Conservation (phyloP, 2,113 vertebrate genomes). For the Ailurus styani region DNA sequence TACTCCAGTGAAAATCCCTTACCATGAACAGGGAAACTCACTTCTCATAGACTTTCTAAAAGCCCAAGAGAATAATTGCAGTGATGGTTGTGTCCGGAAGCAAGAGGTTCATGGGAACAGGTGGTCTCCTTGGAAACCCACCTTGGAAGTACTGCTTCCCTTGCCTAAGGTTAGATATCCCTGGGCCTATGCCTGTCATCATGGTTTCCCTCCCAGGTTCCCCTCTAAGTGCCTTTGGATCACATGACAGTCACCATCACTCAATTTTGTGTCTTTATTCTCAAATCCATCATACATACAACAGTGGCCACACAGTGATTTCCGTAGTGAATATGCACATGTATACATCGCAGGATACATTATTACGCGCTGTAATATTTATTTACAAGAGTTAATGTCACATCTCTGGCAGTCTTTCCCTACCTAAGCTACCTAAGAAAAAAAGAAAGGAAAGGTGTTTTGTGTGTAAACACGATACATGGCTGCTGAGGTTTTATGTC, state of each 20-base stretch:
- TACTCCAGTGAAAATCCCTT: background rate
- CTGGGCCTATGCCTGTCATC: background rate
- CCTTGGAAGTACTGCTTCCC: background rate
- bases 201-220: background rate
- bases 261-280: background rate
- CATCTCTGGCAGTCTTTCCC: background rate
- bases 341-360: background rate
- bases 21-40: background rate
- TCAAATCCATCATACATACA: background rate
- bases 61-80: background rate
- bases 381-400: background rate
- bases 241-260: no score
- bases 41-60: background rate
- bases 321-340: background rate
- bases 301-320: background rate
- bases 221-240: background rate
- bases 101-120: background rate
- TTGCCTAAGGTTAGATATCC: background rate
- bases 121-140: background rate
- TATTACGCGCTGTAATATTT: background rate
- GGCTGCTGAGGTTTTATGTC: background rate
- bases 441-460: background rate
- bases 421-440: background rate
- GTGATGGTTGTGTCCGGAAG: background rate
- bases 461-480: background rate